Conservation (phyloP, 2,113 vertebrate genomes). For the Phylloscopus trochilus region DNA sequence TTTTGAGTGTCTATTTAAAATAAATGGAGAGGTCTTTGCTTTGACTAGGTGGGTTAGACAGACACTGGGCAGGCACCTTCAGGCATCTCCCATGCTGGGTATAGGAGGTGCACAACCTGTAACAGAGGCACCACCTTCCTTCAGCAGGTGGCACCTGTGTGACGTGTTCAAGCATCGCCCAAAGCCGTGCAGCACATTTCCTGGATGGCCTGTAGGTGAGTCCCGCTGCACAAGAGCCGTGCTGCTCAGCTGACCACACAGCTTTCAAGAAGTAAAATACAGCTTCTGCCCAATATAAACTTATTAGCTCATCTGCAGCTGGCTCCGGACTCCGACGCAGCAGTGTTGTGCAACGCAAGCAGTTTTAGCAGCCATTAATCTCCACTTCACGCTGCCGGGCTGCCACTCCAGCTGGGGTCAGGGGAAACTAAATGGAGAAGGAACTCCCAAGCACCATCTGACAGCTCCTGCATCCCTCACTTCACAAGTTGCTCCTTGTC, state of each 20-base stretch:
- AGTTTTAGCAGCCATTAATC: not conserved
- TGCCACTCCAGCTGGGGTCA: not conserved
- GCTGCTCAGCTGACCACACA: not conserved
- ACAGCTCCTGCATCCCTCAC: not conserved
- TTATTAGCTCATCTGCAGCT: slow-evolving; percentile 11
- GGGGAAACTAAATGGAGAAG: not conserved
- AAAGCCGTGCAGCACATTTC: not conserved
- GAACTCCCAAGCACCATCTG: not conserved
- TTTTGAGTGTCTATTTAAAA: not conserved
- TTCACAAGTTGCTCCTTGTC: not conserved
- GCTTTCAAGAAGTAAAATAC: not conserved
- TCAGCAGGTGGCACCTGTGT: not conserved
- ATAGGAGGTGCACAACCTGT: not conserved
- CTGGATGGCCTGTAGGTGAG: not conserved
- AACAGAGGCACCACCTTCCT: not conserved
- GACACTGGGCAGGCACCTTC: not conserved
- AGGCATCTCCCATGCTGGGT: not conserved
- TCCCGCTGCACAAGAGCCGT: fast-evolving
- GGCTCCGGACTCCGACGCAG: not conserved
- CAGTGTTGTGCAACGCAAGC: not conserved
- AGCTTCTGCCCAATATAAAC: not conserved
- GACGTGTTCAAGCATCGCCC: not conserved
- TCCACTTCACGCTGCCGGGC: fast-evolving
- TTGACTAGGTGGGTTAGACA: not conserved
- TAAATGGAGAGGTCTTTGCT: not conserved